Evolutionary conservation across 2,113 vertebrate genomes (phyloP), one percentile per base, ranked within the genome.

Genomic region (Malurus melanocephalus): DNA sequence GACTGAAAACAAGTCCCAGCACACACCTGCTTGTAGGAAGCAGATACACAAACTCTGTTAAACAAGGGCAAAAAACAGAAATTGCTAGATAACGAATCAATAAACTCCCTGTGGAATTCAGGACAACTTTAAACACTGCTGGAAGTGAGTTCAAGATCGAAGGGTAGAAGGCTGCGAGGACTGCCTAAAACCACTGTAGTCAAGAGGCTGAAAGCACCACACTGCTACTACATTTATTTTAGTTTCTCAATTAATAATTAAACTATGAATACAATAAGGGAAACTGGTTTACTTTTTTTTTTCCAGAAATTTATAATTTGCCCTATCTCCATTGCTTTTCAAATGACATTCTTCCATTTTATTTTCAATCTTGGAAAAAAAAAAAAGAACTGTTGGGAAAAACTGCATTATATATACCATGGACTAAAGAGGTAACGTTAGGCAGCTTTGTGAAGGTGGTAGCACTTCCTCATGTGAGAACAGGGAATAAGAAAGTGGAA

Each of bases 11-110:
- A 68, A 73, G 22, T 33, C 43, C 48, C 16, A 80, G 59, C 42
- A 65, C 0, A 1, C 0, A 0, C 22, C 59, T 72, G 19, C 49
- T 55, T 55, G 26, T 18, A 7, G 32, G 53, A 42, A 84, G 51
- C 33, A 68, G 32, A 40, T 7, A 69, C 4, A 22, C 23, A 43
- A 83, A 51, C 52, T 65, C 68, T 43, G 28, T 27, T 35, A 46
- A 67, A 43, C 0, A 2, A 88, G 71, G 11, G 6, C 45, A 78
- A 80, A 87, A 84, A 13, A 13, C 4, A 22, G 17, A 30, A 56
- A 40, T 9, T 42, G n/a, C 24, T 77, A 51, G 28, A 23, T 4
- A 13, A 35, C 33, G 43, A 16, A 73, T 43, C 22, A 84, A 57
- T 16, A 76, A 85, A 10, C 4, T 13, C 24, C 23, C 61, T 8